A percentile compares a stretch with the other conserved stretches of the same genome.
phyloP scores from a whole-genome alignment of 2,888 invertebrate species.

The Drosophila lutescens region DNA sequence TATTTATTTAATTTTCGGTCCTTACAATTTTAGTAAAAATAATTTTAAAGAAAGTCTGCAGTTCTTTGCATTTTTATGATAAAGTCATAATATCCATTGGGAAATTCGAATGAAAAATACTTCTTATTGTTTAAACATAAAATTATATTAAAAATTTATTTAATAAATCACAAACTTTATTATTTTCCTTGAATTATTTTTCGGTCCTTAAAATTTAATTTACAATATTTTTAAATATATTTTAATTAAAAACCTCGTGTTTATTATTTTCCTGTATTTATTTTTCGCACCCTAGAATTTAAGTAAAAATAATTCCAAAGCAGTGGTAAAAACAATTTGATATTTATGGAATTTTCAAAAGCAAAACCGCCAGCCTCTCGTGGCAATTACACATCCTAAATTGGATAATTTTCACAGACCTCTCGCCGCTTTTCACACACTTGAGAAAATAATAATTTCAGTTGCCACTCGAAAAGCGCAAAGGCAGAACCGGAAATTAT shows the following conservation, averaged over 20 bases:
- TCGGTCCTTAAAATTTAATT: neutral
- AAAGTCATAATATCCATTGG: no score
- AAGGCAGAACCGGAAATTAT: conserved; percentile 53
- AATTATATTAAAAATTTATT: no score
- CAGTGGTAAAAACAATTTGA: neutral
- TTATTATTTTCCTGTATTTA: no score
- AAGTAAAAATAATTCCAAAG: neutral
- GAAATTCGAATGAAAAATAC: no score
- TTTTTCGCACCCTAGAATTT: neutral
- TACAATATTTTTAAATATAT: neutral
- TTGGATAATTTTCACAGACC: conserved; percentile 17
- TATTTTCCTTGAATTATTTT: no score
- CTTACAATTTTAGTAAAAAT: neutral
- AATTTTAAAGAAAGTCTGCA: no score
- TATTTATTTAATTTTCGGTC: neutral
- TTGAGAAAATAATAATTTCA: conserved; percentile 35
- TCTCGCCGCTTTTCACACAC: conserved; percentile 20
- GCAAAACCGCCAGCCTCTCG: conserved; percentile 7
- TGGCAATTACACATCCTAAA: conserved; percentile 26
- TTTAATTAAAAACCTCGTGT: no score
- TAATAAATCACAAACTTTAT: no score
- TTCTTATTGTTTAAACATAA: no score
- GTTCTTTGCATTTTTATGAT: no score
- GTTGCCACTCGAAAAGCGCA: conserved; percentile 37
- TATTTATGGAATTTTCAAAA: conserved; percentile 24